Evolutionary conservation across 2,113 vertebrate genomes (phyloP), one percentile per base, ranked within the genome.

Genomic region (Emydura subglobosa): DNA sequence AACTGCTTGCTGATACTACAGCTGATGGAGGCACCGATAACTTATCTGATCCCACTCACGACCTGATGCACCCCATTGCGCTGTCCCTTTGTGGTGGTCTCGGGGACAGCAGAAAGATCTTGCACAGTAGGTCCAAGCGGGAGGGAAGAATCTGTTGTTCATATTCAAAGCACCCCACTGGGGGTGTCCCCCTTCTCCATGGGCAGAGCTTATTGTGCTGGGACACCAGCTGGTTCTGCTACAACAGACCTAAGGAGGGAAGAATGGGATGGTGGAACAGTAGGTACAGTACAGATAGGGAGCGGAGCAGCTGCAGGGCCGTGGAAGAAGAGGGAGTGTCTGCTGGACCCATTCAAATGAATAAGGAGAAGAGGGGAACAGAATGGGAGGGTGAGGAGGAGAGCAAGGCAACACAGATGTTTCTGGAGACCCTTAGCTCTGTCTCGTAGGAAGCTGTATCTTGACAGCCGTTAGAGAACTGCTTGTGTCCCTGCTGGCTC

Each of bases 61-160:
- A 98, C 82, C 59, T 83, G 8, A 94, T 97, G 96, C 98, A 98
- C 0, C 3, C 49, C 0, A 85, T 99, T 83, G 98, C 97, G 13
- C 98, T 99, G 96, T 99, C 99, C 1, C 98, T 99, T 44, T 99
- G 99, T 0, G 99, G 99, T 44, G 98, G 98, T 51, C 98, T 98
- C 74, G 98, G 97, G 3, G 98, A 98, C 92, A 98, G 96, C 96
- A 98, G 95, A 86, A 97, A 99, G 87, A 99, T 99, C 93, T 98
- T 98, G 21, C 96, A 85, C 47, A 99, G 99, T 99, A 98, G 47
- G 95, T 94, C 42, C 5, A 10, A 91, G 22, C 1, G 2, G 22
- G 19, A 76, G 51, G 49, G 59, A 21, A 9, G 1, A 22, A 13
- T 31, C 74, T 81, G 74, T 42, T 86, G 4, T 55, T 24, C 85